Conservation (phyloP, 2,113 vertebrate genomes). For the Acrocephalus arundinaceus region DNA sequence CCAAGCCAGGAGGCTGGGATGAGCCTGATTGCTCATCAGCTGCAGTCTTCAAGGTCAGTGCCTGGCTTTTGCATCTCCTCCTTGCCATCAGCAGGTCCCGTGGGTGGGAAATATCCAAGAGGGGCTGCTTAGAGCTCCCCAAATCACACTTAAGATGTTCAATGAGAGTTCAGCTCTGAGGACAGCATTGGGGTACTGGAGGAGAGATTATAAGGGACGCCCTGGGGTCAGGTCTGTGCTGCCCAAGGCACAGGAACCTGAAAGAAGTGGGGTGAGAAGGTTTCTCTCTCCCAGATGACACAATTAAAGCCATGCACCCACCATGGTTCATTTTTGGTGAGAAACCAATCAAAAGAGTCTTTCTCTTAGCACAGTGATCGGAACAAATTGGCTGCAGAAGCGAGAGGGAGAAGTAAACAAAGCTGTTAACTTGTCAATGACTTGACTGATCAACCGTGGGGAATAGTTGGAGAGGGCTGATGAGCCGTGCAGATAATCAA, state of each 20-base stretch:
- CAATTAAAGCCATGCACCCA: not conserved
- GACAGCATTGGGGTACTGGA: rapidly evolving
- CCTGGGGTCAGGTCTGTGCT: not conserved
- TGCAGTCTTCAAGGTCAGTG: not conserved
- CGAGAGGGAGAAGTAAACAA: constrained; percentile 2
- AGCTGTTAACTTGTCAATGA: constrained; percentile 38
- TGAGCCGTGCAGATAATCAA: not conserved
- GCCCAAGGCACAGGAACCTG: not conserved
- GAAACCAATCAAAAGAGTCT: not conserved
- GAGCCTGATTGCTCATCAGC: constrained; percentile 58
- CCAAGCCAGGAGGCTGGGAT: not conserved
- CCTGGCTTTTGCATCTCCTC: not conserved
- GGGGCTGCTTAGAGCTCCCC: not conserved
- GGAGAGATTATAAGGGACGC: not conserved
- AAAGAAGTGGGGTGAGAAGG: not conserved
- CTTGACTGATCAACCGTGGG: not conserved
- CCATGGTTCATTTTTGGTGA: not conserved
- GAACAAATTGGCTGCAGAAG: not conserved
- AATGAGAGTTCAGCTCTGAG: not conserved
- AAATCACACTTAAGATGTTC: not conserved
- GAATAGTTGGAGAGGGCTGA: not conserved
- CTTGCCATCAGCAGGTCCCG: not conserved
- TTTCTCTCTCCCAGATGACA: not conserved
- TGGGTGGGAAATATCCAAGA: not conserved
- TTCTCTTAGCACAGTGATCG: not conserved